Conservation (phyloP, 2,113 vertebrate genomes). For the Microtus ochrogaster region DNA sequence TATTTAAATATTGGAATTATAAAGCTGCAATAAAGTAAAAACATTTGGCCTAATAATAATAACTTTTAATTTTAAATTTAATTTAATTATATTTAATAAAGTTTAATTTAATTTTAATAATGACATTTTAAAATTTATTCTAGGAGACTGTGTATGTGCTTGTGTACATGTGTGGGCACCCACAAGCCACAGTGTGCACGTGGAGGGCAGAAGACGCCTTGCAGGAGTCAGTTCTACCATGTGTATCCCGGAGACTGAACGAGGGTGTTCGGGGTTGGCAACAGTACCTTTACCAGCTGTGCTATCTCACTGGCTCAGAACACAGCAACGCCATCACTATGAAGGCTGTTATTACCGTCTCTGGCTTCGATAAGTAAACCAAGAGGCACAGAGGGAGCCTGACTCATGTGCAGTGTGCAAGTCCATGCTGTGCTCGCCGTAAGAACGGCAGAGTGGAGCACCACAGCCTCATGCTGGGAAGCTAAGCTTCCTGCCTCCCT, state of each 20-base stretch:
- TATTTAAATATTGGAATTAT: neutral
- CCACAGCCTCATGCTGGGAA: neutral
- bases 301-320: neutral
- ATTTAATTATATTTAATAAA: too few relatives aligned
- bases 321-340: neutral
- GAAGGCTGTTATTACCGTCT: neutral
- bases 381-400: too few relatives aligned
- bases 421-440: too few relatives aligned
- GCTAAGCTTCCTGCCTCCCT: neutral
- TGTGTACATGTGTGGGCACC: neutral
- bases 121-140: neutral
- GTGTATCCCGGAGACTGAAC: neutral
- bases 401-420: too few relatives aligned
- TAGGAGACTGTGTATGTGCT: neutral
- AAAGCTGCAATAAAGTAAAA: neutral
- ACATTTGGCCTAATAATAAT: neutral
- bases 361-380: neutral
- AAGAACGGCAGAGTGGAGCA: neutral
- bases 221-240: neutral
- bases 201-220: neutral
- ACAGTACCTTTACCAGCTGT: neutral
- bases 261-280: neutral
- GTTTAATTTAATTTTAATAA: too few relatives aligned
- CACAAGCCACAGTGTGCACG: neutral
- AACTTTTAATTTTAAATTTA: too few relatives aligned